Base-by-base conservation (phyloP, 2,797 vertebrate genomes). In the Intellagama lesueurii region DNA sequence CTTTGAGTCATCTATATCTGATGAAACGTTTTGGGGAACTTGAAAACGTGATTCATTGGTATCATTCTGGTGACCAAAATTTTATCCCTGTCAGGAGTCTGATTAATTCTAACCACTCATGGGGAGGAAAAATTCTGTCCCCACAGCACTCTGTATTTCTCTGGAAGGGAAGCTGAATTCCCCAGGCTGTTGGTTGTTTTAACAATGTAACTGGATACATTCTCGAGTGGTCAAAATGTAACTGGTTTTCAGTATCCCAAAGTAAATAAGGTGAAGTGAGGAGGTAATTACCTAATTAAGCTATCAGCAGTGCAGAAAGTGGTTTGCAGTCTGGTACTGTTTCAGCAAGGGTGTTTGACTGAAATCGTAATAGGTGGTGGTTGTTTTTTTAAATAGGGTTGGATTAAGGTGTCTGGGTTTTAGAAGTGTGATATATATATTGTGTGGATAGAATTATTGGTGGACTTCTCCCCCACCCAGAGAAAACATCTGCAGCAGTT, bases 231-330 rank as follows among this genome's bases (percentile, higher is more conserved):
- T 32, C 69, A 75, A 70, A 89, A 85, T 81, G 56, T 40, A 86
- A 75, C 83, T 86, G 40, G 40, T 69, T 81, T 90, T 76, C 79
- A 86, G 30, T 81, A 81, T 86, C 85, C 47, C 19, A 68, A 52
- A 75, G 70, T 81, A 89, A 86, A 86, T 24, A 76, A 66, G 30
- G 9, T 75, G 9, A 4, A 81, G 69, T 68, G 44, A 82, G 84
- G 72, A 66, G 56, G 86, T 82, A 82, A 89, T 86, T 86, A 60
- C 44, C 82, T 90, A 68, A 86, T 76, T 82, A 86, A 82, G 35
- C 32, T 86, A 90, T 86, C 56, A 17, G 76, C 49, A 75, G n/a
- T 40, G 11, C 44, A 75, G 26, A 76, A 86, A 86, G 40, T 75
- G 26, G 47, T 52, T 81, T 86, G 44, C 24, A 68, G 17, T 16